A percentile compares a stretch with the other conserved stretches of the same genome.
These are phyloP conservation scores for Brachionus asplanchnoidis DNA, from an alignment of 1,140 invertebrate genomes.

Conservation along the genomic window DNA sequence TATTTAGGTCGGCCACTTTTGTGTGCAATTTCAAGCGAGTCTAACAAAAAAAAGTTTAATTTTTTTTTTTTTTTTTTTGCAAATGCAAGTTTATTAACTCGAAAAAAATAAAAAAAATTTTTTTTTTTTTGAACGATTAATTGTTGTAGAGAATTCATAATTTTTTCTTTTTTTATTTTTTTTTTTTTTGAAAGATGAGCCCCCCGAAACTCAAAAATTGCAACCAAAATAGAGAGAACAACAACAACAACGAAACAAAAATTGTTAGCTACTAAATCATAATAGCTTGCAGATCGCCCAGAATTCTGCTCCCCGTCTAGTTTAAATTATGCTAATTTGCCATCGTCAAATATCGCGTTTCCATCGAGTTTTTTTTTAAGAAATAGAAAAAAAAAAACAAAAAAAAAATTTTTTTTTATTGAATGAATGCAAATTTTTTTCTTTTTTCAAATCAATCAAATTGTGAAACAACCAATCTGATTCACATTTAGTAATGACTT, in stretches of 20 bases:
- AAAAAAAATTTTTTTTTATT: not conserved
- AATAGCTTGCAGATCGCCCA: not conserved
- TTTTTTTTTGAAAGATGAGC: not conserved
- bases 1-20: not conserved
- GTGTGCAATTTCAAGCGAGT: not conserved
- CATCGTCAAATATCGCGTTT: not conserved
- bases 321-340: not conserved
- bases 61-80: no score
- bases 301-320: not conserved
- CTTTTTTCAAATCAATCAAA: not conserved
- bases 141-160: not conserved
- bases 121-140: slow-evolving; percentile 16
- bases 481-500: not conserved
- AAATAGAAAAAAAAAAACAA: not conserved
- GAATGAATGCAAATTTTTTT: not conserved
- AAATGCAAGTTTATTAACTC: slow-evolving; percentile 7
- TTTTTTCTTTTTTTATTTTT: not conserved
- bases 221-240: not conserved
- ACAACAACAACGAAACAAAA: not conserved
- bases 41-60: not conserved
- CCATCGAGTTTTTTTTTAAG: not conserved
- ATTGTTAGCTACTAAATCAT: not conserved
- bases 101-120: not conserved
- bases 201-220: not conserved
- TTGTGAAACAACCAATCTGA: not conserved